phyloP scores from a whole-genome alignment of 2,113 vertebrate genomes.

The Halcyon malimbica region DNA sequence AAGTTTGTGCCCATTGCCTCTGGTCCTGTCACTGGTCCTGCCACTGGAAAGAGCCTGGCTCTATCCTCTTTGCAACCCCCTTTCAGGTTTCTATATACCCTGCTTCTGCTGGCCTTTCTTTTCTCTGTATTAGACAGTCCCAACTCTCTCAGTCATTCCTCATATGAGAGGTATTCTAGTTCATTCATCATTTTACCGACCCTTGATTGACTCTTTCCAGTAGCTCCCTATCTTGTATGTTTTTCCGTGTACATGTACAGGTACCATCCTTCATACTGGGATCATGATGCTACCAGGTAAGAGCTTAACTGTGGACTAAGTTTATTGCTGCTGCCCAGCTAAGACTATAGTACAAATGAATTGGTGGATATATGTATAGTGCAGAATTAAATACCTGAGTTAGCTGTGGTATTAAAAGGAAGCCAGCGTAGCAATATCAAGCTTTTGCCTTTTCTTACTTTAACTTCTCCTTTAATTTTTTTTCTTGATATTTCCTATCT shows the following conservation, averaged over 20 bases:
- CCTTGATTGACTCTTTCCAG: background rate
- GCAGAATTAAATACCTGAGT: background rate
- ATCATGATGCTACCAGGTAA: background rate
- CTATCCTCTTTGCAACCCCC: background rate
- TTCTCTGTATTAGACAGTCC: background rate
- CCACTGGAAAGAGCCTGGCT: background rate
- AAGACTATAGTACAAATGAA: background rate
- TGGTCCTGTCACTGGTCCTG: background rate
- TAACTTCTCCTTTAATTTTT: background rate
- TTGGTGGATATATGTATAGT: background rate
- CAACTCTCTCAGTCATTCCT: background rate
- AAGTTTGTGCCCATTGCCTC: background rate
- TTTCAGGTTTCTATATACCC: background rate
- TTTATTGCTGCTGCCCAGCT: background rate
- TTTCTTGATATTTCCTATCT: background rate
- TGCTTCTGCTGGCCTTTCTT: background rate
- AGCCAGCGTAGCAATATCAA: background rate
- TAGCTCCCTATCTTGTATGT: background rate
- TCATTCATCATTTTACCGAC: background rate
- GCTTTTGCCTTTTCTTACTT: background rate
- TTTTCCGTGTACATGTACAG: background rate
- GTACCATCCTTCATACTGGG: background rate
- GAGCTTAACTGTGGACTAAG: background rate
- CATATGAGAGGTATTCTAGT: background rate
- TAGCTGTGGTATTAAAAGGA: background rate